Base-by-base conservation (phyloP, 2,888 invertebrate species). In the Ornithoptera priamus region DNA sequence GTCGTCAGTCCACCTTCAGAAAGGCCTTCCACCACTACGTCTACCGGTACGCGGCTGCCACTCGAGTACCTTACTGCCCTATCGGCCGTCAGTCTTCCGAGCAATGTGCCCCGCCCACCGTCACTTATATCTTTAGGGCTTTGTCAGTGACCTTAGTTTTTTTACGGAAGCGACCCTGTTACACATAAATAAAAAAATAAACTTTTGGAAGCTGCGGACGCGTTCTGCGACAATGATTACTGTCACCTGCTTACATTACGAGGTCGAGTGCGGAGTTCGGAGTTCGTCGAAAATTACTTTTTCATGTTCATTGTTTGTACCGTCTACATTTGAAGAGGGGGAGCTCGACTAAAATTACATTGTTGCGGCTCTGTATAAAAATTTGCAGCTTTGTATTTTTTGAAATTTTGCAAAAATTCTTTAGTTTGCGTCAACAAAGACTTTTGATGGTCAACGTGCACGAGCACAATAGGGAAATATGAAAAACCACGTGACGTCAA, bases 341-440 rank as follows among this genome's bases (percentile, higher is more conserved):
- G 39, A 62, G 7, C 12, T n/a, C 46, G 50, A 62, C 62, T 62
- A 24, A 62, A 62, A 62, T 62, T 50, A 62, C 62, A 8, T 62
- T 62, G 62, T 39, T 62, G 62, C 18, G 62, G 62, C 24, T 50
- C 50, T 6, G 50, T 50, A 62, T 62, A 62, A 24, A 62, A 62
- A 62, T 50, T 50, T 50, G 17, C 46, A 46, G 50, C 62, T 22
- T 62, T 62, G 62, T 62, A 62, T 24, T 10, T 46, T 50, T 50
- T n/a, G 12, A 62, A 62, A 62, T 50, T 46, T 62, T 15, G 50
- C 46, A 22, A 62, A 62, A 24, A 20, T 22, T 20, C 50, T 62
- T 50, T 22, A 50, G 50, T 24, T 50, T 50, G 46, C 39, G 22
- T 50, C 17, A 7, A 62, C 24, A 50, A 62, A 61, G 42, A 17